These are phyloP conservation scores for Ciconia maguari DNA, from an alignment of 2,113 vertebrate species.

Conservation along the genomic window DNA sequence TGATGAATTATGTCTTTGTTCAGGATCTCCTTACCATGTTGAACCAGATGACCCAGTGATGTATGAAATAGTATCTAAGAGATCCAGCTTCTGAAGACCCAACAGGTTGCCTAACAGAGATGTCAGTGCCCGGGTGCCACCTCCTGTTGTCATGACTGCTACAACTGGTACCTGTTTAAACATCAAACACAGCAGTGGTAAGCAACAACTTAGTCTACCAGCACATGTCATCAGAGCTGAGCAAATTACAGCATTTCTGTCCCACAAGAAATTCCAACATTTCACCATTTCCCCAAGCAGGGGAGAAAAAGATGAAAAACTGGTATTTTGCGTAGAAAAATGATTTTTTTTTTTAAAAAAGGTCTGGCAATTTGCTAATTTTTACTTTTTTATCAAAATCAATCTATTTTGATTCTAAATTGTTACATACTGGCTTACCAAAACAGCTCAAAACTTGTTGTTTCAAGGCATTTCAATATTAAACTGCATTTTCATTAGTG, in stretches of 20 bases:
- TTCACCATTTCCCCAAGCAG: background rate
- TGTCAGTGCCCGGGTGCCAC: slow-evolving; percentile 82
- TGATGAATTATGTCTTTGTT: background rate
- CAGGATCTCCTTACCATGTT: slow-evolving; percentile 79
- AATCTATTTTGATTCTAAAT: background rate
- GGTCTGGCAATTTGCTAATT: background rate
- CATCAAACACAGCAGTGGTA: background rate
- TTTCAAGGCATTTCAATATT: background rate
- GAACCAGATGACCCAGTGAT: slow-evolving; percentile 86
- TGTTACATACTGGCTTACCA: background rate
- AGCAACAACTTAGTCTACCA: background rate
- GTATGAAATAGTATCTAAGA: slow-evolving; percentile 82
- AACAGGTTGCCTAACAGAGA: slow-evolving; percentile 77
- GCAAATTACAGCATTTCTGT: background rate
- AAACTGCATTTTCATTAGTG: background rate
- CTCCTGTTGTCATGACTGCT: slow-evolving; percentile 84
- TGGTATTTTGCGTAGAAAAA: background rate
- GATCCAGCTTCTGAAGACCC: slow-evolving; percentile 79
- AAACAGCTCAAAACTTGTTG: background rate
- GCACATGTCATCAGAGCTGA: background rate
- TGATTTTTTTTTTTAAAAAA: too few species aligned
- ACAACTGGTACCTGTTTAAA: slow-evolving; percentile 79
- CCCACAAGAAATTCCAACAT: background rate
- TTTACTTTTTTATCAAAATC: background rate
- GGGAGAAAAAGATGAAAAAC: background rate